Evolutionary conservation across 2,797 vertebrate genomes (phyloP).

Genomic region (Lagothrix lagotricha): DNA sequence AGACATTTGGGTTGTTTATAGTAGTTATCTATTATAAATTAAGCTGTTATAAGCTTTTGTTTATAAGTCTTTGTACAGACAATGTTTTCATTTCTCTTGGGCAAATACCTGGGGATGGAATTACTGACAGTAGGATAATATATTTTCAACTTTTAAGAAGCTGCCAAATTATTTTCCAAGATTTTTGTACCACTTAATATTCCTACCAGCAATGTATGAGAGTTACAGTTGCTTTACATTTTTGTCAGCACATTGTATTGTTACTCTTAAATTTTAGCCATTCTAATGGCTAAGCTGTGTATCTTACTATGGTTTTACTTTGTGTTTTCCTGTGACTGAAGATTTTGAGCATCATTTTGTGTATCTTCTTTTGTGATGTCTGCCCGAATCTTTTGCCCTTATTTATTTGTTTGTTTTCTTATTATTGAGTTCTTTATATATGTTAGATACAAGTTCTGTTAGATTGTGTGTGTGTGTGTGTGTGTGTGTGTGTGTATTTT

Average conservation of each 20-base stretch:
- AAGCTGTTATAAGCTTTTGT: background rate
- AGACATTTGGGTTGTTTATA: background rate
- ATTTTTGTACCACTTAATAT: background rate
- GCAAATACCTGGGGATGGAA: background rate
- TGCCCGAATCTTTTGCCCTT: background rate
- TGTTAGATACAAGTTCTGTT: background rate
- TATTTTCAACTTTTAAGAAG: background rate
- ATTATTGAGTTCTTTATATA: background rate
- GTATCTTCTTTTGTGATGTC: background rate
- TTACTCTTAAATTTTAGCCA: background rate
- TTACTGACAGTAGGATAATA: background rate
- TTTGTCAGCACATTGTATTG: background rate
- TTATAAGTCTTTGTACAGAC: background rate
- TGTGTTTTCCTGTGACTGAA: background rate
- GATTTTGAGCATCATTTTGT: background rate
- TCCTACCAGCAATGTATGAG: background rate
- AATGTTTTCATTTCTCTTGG: background rate
- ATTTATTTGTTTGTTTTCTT: background rate
- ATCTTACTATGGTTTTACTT: background rate
- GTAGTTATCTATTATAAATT: background rate
- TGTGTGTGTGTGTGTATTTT: rapidly evolving
- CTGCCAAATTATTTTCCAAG: background rate
- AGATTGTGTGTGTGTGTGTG: background rate
- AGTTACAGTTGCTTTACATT: background rate
- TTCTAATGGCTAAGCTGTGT: background rate